phyloP scores from a whole-genome alignment of 2,797 vertebrate species.

The Emydoidea blandingii region DNA sequence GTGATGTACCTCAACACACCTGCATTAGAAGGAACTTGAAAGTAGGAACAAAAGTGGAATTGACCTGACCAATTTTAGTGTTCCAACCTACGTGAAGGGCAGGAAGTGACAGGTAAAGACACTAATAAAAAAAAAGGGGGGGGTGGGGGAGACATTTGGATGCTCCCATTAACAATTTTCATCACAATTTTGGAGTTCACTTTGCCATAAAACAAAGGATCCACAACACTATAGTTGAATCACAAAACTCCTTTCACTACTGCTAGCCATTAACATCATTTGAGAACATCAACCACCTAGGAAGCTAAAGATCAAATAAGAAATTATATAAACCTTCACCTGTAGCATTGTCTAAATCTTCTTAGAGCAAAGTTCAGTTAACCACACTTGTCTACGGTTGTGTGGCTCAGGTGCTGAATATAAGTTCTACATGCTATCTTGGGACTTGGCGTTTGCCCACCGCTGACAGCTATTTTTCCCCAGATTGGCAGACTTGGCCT shows the following conservation, averaged over 20 bases:
- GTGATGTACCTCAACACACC: neutral
- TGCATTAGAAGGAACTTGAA: neutral
- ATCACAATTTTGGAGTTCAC: slow-evolving; percentile 38
- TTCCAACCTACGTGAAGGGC: neutral
- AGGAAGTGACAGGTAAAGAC: slow-evolving; percentile 51
- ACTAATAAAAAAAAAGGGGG: neutral
- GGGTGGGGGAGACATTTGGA: neutral
- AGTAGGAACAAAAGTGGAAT: neutral
- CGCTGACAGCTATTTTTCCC: slow-evolving; percentile 33
- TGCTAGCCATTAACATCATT: neutral
- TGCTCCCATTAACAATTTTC: neutral
- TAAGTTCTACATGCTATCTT: neutral
- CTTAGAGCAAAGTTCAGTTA: slow-evolving; percentile 14
- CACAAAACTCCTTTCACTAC: slow-evolving; percentile 33
- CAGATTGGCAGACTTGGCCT: neutral
- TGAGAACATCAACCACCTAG: slow-evolving; percentile 19
- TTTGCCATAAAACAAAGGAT: neutral
- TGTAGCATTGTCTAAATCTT: slow-evolving; percentile 43
- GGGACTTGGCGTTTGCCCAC: slow-evolving; percentile 9
- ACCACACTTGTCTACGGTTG: slow-evolving; percentile 3
- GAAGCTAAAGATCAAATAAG: slow-evolving; percentile 54
- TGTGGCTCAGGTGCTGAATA: neutral
- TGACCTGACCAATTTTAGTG: neutral
- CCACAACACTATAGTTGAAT: slow-evolving; percentile 10
- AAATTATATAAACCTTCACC: slow-evolving; percentile 30